These are phyloP conservation scores for Callocephalon fimbriatum DNA, from an alignment of 2,113 vertebrate species.

Conservation along the genomic window DNA sequence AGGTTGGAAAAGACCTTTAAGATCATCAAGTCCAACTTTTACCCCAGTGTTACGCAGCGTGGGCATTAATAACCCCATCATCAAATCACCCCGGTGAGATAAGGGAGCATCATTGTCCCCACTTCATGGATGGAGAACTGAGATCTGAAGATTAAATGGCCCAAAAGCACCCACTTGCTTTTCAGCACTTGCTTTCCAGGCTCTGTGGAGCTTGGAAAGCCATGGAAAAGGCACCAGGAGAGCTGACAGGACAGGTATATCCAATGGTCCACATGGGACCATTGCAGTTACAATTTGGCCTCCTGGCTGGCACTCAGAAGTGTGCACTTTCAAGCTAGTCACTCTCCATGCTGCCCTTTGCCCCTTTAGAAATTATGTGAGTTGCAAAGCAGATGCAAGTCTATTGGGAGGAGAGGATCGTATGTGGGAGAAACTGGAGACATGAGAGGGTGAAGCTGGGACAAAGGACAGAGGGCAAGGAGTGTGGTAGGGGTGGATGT, in stretches of 20 bases:
- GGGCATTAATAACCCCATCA: not conserved
- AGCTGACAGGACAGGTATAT: not conserved
- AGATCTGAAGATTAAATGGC: not conserved
- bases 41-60: not conserved
- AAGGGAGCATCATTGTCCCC: rapidly evolving
- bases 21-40: not conserved
- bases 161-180: not conserved
- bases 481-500: not conserved
- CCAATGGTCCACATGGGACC: not conserved
- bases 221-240: not conserved
- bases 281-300: rapidly evolving
- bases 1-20: not conserved
- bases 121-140: not conserved
- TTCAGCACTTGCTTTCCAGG: not conserved
- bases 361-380: not conserved
- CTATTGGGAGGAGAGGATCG: not conserved
- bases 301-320: not conserved
- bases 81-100: not conserved
- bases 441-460: not conserved
- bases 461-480: not conserved
- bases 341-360: not conserved
- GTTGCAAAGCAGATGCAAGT: not conserved
- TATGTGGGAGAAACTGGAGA: not conserved
- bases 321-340: not conserved
- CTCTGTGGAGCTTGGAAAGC: not conserved